Evolutionary conservation across 2,888 invertebrate species (phyloP).

Genomic region (Xanthorhoe designata): DNA sequence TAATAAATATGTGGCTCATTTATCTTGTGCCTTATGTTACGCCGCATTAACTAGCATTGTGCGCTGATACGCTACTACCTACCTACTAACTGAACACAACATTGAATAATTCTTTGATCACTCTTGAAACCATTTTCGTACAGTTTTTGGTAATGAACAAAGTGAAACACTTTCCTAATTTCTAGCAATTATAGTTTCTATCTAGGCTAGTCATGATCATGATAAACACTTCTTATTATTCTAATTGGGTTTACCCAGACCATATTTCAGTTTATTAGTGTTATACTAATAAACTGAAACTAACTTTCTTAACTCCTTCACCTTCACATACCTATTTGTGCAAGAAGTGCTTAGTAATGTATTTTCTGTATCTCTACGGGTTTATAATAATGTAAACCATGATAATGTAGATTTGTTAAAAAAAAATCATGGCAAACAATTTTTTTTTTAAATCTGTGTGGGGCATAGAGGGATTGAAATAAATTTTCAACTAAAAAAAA

Average conservation of each 20-base stretch:
- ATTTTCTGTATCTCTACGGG: too few relatives aligned
- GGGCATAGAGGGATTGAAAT: too few relatives aligned
- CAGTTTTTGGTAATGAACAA: background rate
- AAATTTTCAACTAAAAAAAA: too few relatives aligned
- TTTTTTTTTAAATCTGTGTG: too few relatives aligned
- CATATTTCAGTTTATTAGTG: background rate
- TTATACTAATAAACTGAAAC: background rate
- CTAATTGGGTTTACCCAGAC: background rate
- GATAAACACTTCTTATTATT: background rate
- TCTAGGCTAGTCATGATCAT: background rate
- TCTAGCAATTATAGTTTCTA: background rate
- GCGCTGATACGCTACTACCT: slow-evolving; percentile 47
- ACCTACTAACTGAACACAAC: slow-evolving; percentile 30
- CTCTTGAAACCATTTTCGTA: slow-evolving; percentile 3
- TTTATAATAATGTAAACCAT: too few relatives aligned
- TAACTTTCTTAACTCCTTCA: background rate
- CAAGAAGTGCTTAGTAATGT: too few relatives aligned
- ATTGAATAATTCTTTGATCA: slow-evolving; percentile 14
- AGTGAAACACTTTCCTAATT: background rate
- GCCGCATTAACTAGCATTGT: slow-evolving; percentile 59
- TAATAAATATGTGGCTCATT: slow-evolving; percentile 75
- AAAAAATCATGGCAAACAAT: too few relatives aligned
- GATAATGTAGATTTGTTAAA: too few relatives aligned
- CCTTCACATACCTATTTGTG: background rate
- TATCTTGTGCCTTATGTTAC: slow-evolving; percentile 74